These are phyloP conservation scores for Trichogramma evanescens DNA, from an alignment of 2,888 invertebrate genomes.

Conservation along the genomic window DNA sequence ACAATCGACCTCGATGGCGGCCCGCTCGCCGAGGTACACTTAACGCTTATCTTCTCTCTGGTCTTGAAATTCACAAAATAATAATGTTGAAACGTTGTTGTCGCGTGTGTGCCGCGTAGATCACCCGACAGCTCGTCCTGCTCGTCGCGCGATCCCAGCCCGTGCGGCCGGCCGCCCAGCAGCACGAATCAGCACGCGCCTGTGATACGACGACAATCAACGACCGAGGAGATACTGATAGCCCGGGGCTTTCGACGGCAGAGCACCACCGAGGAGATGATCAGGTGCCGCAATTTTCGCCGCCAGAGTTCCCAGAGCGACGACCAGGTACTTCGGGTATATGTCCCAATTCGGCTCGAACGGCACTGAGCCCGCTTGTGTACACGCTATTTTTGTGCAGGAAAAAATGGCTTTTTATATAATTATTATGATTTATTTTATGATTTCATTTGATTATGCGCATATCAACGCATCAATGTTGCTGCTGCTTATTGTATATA, in stretches of 20 bases:
- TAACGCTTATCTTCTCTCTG: not conserved
- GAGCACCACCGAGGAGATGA: constrained; percentile 89
- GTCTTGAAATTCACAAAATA: not conserved
- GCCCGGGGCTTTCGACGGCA: constrained; percentile 84
- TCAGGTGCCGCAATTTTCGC: constrained; percentile 83
- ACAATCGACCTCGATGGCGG: constrained; percentile 73
- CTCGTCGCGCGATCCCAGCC: constrained; percentile 80
- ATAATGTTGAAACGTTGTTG: not conserved
- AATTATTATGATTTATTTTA: not conserved
- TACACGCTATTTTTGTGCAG: too few relatives aligned
- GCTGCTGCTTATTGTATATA: too few relatives aligned
- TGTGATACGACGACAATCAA: constrained; percentile 77
- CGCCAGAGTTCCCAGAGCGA: constrained; percentile 85
- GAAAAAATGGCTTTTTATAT: not conserved
- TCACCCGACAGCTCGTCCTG: constrained; percentile 60
- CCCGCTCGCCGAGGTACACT: constrained; percentile 47
- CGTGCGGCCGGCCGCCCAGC: constrained; percentile 57
- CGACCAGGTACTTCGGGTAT: constrained; percentile 52
- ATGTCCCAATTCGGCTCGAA: constrained; percentile 17
- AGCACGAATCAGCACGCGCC: constrained; percentile 48
- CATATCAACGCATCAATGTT: too few relatives aligned
- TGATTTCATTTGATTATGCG: not conserved
- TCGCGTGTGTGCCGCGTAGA: constrained; percentile 26
- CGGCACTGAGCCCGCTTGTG: too few relatives aligned
- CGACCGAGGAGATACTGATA: constrained; percentile 85